These are phyloP conservation scores for Aurelia sp. DNA, from an alignment of 30 jellyfish, hydroid and myxozoan genomes.

Conservation along the genomic window DNA sequence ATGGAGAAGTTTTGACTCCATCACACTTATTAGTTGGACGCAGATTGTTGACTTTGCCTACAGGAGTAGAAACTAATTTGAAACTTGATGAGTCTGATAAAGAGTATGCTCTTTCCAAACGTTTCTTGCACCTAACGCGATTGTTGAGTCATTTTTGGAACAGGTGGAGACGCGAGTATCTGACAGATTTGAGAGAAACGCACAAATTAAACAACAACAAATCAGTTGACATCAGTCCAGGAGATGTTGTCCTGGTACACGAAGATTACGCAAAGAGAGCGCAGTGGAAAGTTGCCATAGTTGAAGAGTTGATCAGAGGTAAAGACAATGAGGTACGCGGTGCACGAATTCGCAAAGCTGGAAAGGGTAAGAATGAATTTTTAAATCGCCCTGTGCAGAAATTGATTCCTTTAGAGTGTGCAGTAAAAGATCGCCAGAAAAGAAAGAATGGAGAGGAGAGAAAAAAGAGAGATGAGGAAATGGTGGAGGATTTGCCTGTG, in stretches of 20 bases:
- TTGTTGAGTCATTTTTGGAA: conserved; percentile 31
- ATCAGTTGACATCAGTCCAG: background rate
- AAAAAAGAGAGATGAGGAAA: background rate
- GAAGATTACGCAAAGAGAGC: conserved; percentile 31
- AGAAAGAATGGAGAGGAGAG: conserved; percentile 27
- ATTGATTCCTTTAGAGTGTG: conserved; percentile 59
- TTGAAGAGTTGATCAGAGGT: conserved; percentile 53
- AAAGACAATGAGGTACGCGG: conserved; percentile 37
- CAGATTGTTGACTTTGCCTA: background rate
- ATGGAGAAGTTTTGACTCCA: conserved; percentile 28
- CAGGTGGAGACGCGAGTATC: conserved; percentile 40
- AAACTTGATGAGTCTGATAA: background rate
- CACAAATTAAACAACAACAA: conserved; percentile 14
- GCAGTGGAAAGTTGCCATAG: conserved; percentile 38
- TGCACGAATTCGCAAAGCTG: conserved; percentile 43
- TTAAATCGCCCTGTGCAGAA: conserved; percentile 49
- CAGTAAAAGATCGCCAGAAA: conserved; percentile 10
- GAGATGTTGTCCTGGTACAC: conserved; percentile 49
- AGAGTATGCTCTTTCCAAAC: background rate
- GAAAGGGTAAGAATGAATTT: conserved; percentile 43
- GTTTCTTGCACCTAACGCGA: conserved; percentile 21
- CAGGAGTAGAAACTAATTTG: background rate
- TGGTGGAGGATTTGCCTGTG: background rate
- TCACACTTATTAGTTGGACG: conserved; percentile 15
- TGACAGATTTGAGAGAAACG: conserved; percentile 20